Base-by-base conservation (phyloP, 1,140 invertebrate species). In the Nasonia giraulti region DNA sequence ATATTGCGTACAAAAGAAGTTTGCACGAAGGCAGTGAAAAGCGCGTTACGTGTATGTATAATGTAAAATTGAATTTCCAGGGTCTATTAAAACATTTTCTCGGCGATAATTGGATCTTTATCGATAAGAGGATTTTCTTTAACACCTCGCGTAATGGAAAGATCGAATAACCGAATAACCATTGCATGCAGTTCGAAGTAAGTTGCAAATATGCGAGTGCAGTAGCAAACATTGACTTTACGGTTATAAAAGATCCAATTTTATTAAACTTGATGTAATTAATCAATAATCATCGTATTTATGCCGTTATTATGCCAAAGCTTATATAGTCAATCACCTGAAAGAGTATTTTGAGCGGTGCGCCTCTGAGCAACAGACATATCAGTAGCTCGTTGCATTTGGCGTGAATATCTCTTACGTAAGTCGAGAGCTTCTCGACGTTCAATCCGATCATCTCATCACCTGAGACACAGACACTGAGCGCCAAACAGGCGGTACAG, bases 371-470 rank as follows among this genome's bases (percentile, higher is more conserved):
- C 1, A 97, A 90, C 1, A 97, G 92, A 85, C 95, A 96, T 82
- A 95, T 93, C 74, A 96, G 95, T 8, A 97, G 90, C 87, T 97
- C 95, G 86, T 95, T 94, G 89, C 96, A 97, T 89, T 97, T 97
- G 2, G 96, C 94, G 88, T 97, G 96, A 10, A 97, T 95, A 83
- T 97, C 96, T 69, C 95, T 91, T 1, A 96, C 94, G 27, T 95
- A 95, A 82, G 95, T 94, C 4, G 94, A 94, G 76, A 95, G 93
- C 73, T 93, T 93, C 55, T 92, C 94, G 11, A 93, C 87, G 55
- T 94, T 92, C 6, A 94, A 83, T 0, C 96, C 95, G 20, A 94
- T 93, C 83, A 95, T 88, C 85, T 96, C 96, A 10, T 95, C 93
- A 1, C 94, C 95, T 80, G 93, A 94, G 8, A 93, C 92, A 85